Evolutionary conservation across 2,888 invertebrate species (phyloP), one percentile per base, ranked within the genome.

Genomic region (Dasypogon diadema): DNA sequence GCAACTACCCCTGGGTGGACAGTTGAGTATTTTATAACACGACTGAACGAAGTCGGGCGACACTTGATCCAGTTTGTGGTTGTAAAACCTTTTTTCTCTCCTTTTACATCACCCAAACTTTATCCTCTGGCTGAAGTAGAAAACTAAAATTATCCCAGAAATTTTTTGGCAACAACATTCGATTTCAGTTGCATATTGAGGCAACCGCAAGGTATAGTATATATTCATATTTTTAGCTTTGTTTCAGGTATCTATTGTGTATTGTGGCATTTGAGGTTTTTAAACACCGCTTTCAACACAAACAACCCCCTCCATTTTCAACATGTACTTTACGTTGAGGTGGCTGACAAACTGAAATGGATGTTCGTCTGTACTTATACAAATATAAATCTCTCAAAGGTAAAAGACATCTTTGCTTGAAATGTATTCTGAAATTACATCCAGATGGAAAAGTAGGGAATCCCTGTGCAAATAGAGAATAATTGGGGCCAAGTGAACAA

Each of bases 1-100:
- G 42, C 12, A 12, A n/a, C 3, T 42, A 42, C 2, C 42, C 12
- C 12, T 10, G 22, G 65, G 12, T 46, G 65, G 24, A 24, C 48
- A 14, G 34, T 22, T 65, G 65, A 65, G 65, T 24, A 48, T 16
- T 60, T 46, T 46, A 65, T 24, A 63, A 46, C 46, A 65, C 8
- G 21, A 46, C 63, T n/a, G 21, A 22, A 24, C 24, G 46, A 65
- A 60, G 10, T 60, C n/a, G 65, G 65, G 65, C 65, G 65, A 65
- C 65, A 65, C 65, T 65, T 65, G 65, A 65, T 46, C 65, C 46
- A 65, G 65, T 65, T 65, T 65, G 65, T 14, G 65, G 65, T 10
- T 65, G 34, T 46, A 8, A 24, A 22, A 22, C 6, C n/a, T 16
- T 60, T 60, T 60, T 60, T 60, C 1, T 21, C 37, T 34, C 16